Evolutionary conservation across 1,140 invertebrate species (phyloP), one percentile per base, ranked within the genome.

Genomic region (Pogonomyrmex californicus): DNA sequence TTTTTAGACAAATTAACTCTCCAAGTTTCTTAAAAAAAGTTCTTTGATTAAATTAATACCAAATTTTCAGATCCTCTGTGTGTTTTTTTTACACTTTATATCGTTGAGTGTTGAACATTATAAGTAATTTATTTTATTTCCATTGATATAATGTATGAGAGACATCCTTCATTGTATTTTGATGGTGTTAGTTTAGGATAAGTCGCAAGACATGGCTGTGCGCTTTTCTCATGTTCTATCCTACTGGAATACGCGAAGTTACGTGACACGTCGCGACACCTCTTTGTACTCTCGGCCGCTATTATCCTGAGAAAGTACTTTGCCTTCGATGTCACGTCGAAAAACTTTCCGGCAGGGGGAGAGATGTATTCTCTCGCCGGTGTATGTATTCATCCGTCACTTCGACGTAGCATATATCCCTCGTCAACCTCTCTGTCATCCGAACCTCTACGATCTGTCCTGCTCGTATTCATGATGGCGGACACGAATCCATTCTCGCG

Each of bases 241-340:
- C 41, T n/a, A 12, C 12, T 23, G 54, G n/a, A 60, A 38, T 60
- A 75, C 54, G 38, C 79, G 7, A 83, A 83, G 66, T 83, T 83
- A 83, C 79, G 79, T 83, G 79, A 83, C 79, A 73, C 51, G n/a
- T 36, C 54, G 36, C 66, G 56, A 83, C 79, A 83, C 36, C 79
- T 83, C 79, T 83, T 83, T 83, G 79, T 83, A 83, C 79, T 83
- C 79, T 83, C 56, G 66, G 17, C 68, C 79, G 79, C 79, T 83
- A 83, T 83, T 75, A 83, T 71, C 54, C n/a, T 7, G 68, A 41
- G 54, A 83, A 83, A 83, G 68, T 83, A 60, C 54, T 73, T 81
- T 41, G 65, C 49, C 65, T 81, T 83, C 68, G 68, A 82, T 44
- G 30, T 71, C 76, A 38, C 77, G 47, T 66, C 68, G 68, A 75